A percentile compares a stretch with the other conserved stretches of the same genome.
phyloP scores from a whole-genome alignment of 2,113 vertebrate genomes.

The Callipepla squamata region DNA sequence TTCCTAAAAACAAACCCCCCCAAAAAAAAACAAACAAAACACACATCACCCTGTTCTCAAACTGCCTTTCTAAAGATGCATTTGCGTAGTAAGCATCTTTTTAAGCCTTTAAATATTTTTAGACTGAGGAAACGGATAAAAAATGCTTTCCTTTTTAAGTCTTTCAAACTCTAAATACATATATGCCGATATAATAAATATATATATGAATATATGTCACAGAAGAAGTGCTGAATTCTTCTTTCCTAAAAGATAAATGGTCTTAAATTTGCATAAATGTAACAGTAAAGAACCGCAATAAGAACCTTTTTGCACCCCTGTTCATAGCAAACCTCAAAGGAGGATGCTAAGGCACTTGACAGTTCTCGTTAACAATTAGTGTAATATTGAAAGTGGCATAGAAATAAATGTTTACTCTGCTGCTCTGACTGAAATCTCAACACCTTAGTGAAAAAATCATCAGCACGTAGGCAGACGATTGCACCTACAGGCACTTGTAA shows the following conservation, averaged over 20 bases:
- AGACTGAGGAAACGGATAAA: not conserved
- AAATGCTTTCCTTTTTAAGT: not conserved
- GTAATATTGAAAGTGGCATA: too few species aligned
- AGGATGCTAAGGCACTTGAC: not conserved
- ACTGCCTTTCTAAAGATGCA: constrained; percentile 1
- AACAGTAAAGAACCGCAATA: not conserved
- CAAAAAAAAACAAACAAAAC: not conserved
- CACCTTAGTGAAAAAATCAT: not conserved
- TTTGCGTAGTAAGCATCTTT: not conserved
- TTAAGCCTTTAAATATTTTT: not conserved
- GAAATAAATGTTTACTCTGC: too few species aligned
- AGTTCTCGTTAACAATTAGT: constrained; percentile 3
- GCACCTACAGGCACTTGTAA: not conserved
- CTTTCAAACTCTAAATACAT: not conserved
- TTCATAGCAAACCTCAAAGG: not conserved
- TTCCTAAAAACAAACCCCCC: not conserved
- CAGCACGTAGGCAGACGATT: not conserved
- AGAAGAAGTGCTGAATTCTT: not conserved
- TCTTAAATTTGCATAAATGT: not conserved
- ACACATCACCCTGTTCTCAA: not conserved
- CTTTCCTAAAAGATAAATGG: not conserved
- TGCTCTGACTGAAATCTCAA: constrained; percentile 8
- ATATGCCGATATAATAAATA: not conserved
- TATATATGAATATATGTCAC: not conserved
- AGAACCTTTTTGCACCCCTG: not conserved